Evolutionary conservation across 2,797 vertebrate genomes (phyloP), one percentile per base, ranked within the genome.

Genomic region (Falco berigora): DNA sequence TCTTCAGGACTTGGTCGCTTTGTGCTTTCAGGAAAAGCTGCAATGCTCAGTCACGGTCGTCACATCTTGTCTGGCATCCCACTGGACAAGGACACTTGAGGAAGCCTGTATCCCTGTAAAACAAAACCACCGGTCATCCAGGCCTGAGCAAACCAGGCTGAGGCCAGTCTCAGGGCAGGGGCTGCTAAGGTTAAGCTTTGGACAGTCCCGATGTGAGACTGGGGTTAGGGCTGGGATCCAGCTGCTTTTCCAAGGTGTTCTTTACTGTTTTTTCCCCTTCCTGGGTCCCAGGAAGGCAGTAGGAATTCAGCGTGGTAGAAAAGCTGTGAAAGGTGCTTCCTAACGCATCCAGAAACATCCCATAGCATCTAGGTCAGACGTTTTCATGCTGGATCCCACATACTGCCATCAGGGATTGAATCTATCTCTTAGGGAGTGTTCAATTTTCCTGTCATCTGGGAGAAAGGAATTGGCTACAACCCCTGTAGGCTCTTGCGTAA

Each of bases 21-120:
- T 23, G 24, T 55, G 32, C 81, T 92, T 89, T 78, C 64, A 89
- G 86, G 52, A 49, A 64, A 63, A 79, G 30, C 90, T 87, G 53
- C 27, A 32, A 4, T 9, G 9, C 64, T 87, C 52, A 32, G 38
- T 61, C 16, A 4, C 8, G 12, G 53, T 42, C 0, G 0, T 40
- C 80, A 38, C 46, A 25, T 80, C 61, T 73, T 2, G 0, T 17
- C 86, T 19, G 12, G 50, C 61, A 44, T 38, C 50, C 28, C 0
- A 0, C 69, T 55, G 56, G 59, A 30, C 30, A 30, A 27, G n/a
- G 63, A 21, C 2, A 2, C 68, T 63, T 14, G 10, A 46, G 49
- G 64, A 80, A 94, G 72, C 55, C 68, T 0, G 0, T 21, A 5
- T 46, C 17, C 2, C 21, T 63, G 52, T 15, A 11, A 61, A 68